These are phyloP conservation scores for Stegana nigrithorax DNA, from an alignment of 2,888 invertebrate species.

Conservation along the genomic window DNA sequence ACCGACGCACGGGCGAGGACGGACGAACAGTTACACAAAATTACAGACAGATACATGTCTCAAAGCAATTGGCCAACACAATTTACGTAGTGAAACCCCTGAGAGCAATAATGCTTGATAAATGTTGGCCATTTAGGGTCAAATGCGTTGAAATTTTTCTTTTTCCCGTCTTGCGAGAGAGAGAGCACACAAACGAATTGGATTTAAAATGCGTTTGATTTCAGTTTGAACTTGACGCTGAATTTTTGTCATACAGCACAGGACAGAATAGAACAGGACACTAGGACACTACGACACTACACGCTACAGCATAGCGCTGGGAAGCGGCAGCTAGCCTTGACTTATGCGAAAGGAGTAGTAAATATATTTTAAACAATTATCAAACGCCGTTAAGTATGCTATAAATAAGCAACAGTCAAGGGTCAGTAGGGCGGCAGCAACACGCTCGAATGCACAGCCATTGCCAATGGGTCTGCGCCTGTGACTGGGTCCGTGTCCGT, in stretches of 20 bases:
- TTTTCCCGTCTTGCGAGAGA: not conserved
- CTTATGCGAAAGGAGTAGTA: conserved; percentile 40
- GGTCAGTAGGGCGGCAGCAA: not conserved
- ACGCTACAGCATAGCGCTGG: not conserved
- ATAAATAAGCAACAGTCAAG: conserved; percentile 40
- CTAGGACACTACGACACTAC: no score
- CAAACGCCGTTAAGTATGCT: conserved; percentile 50
- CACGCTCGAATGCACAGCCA: no score
- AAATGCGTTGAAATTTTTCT: conserved; percentile 46
- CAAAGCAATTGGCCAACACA: conserved; percentile 55
- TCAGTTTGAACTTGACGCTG: not conserved
- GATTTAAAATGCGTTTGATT: conserved; percentile 12
- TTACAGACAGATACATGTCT: not conserved
- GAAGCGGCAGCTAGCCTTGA: conserved; percentile 36
- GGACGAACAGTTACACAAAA: no score
- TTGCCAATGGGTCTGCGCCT: no score
- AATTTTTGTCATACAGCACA: not conserved
- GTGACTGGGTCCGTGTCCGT: no score
- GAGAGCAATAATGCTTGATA: conserved; percentile 65
- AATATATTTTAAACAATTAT: conserved; percentile 59
- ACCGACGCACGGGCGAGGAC: not conserved
- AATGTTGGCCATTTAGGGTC: conserved; percentile 62
- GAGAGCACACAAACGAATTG: not conserved
- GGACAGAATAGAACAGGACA: not conserved
- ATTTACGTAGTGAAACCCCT: conserved; percentile 60